Conservation (phyloP, 2,113 vertebrate species). For the Ifrita kowaldi region DNA sequence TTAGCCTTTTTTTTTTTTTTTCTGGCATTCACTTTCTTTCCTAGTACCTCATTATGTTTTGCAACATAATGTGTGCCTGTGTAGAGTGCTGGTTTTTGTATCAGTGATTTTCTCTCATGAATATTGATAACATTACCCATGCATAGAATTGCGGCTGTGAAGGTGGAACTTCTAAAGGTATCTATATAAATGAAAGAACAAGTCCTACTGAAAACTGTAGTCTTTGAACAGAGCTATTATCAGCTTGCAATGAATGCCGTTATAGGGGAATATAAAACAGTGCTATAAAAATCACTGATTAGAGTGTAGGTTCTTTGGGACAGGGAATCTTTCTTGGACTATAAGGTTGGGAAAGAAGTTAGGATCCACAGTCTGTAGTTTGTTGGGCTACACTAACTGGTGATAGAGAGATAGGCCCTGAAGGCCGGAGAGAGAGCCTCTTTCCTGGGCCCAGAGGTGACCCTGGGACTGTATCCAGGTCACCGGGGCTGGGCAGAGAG, state of each 20-base stretch:
- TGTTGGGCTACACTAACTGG: no score
- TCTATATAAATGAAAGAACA: neutral
- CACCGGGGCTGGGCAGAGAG: no score
- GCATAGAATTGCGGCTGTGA: neutral
- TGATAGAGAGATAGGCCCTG: no score
- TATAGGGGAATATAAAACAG: neutral
- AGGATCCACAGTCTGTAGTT: neutral
- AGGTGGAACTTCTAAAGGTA: neutral
- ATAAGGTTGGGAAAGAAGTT: neutral
- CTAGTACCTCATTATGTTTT: neutral
- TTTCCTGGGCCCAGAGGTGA: no score
- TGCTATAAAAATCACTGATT: neutral
- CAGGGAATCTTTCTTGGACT: neutral
- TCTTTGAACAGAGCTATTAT: neutral
- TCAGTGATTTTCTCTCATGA: neutral
- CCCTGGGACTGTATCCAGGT: no score
- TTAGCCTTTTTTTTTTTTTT: neutral
- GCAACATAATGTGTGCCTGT: neutral
- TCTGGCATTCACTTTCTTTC: neutral
- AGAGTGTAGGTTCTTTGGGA: neutral
- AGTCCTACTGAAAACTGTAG: neutral
- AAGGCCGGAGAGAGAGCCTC: no score
- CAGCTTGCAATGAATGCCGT: neutral
- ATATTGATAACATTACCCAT: neutral
- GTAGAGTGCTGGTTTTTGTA: neutral